phyloP scores from a whole-genome alignment of 2,888 invertebrate species.

The Eubasilissa splendida region DNA sequence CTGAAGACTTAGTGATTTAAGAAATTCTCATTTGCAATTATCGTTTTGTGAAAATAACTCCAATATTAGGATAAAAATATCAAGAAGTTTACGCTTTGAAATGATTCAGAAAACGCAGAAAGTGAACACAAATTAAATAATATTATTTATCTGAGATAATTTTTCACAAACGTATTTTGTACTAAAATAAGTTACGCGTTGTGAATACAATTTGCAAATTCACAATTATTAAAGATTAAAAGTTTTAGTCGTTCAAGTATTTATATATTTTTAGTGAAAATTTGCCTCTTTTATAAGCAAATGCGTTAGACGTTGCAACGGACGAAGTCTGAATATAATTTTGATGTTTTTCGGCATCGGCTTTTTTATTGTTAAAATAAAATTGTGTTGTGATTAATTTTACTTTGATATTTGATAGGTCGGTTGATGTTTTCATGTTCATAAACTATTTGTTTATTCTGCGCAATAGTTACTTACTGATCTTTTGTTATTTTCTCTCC shows the following conservation, averaged over 20 bases:
- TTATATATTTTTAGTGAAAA: conserved; percentile 8
- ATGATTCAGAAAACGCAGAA: neutral
- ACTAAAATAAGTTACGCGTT: no score
- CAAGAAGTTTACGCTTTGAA: neutral
- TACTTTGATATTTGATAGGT: conserved; percentile 42
- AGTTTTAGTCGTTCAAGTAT: conserved; percentile 7
- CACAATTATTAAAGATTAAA: neutral
- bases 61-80: neutral
- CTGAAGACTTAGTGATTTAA: neutral
- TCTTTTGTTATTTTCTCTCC: conserved; percentile 32
- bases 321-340: conserved; percentile 13
- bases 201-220: neutral
- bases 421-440: conserved; percentile 19
- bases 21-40: neutral
- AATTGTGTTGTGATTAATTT: conserved; percentile 49
- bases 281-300: neutral
- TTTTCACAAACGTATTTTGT: neutral
- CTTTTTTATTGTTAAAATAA: conserved; percentile 33
- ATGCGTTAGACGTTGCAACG: neutral
- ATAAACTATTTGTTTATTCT: conserved; percentile 11
- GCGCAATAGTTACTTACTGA: conserved; percentile 18
- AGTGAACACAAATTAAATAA: neutral
- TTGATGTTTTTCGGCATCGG: neutral
- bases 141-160: neutral
- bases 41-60: neutral